phyloP scores from a whole-genome alignment of 2,888 invertebrate genomes.

The Scotopteryx bipunctaria region DNA sequence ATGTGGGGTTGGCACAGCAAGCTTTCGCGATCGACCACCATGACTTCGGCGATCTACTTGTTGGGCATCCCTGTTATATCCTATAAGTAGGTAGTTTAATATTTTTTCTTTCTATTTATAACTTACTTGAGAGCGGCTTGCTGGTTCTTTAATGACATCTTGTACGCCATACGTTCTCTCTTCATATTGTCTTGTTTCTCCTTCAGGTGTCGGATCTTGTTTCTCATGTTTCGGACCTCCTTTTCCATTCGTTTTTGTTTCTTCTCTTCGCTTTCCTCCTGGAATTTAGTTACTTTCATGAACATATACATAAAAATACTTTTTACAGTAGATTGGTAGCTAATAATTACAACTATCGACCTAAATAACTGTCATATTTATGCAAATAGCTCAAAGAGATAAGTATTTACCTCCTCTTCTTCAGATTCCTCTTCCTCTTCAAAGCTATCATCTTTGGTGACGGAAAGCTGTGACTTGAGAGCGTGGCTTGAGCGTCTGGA shows the following conservation, averaged over 20 bases:
- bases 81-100: too few species aligned
- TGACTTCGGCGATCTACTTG: too few species aligned
- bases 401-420: conserved; percentile 70
- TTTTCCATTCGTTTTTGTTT: conserved; percentile 85
- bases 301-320: too few species aligned
- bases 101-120: neutral
- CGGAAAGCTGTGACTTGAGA: conserved; percentile 70
- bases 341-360: too few species aligned
- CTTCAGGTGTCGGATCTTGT: conserved; percentile 86
- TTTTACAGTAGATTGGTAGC: too few species aligned
- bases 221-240: conserved; percentile 85
- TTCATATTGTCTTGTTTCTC: conserved; percentile 91
- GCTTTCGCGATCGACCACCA: too few species aligned
- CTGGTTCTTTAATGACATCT: conserved; percentile 91
- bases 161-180: conserved; percentile 90
- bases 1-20: too few species aligned
- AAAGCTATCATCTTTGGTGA: conserved; percentile 80
- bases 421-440: conserved; percentile 82
- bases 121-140: conserved; percentile 87
- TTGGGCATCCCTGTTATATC: too few species aligned
- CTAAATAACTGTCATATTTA: too few species aligned
- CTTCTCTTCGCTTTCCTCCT: conserved; percentile 84
- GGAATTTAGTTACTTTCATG: conserved; percentile 25
- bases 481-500: conserved; percentile 80
- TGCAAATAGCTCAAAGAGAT: too few species aligned